Percentiles rank a stretch among this genome's conserved stretches.
Evolutionary conservation across 1,140 invertebrate genomes (phyloP).

Genomic region (Lepidurus couesii): DNA sequence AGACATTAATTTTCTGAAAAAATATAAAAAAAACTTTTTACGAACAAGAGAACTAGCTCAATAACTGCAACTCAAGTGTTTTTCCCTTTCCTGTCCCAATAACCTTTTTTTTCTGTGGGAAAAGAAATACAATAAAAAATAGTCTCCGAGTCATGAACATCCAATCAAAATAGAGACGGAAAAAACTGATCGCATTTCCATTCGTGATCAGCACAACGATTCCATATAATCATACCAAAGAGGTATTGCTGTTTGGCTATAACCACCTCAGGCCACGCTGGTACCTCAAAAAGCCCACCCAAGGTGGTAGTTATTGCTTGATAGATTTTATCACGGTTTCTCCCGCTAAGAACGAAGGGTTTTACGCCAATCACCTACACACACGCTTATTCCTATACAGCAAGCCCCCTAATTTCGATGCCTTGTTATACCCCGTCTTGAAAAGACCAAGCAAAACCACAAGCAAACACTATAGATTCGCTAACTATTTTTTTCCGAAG

Average conservation of each 20-base stretch:
- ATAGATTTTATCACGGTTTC: constrained; percentile 1
- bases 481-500: no score
- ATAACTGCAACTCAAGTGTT: background rate
- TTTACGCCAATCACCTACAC: background rate
- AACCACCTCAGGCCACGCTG: background rate
- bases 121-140: background rate
- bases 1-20: background rate
- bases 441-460: no score
- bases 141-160: background rate
- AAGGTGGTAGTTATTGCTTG: constrained; percentile 8
- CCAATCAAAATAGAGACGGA: background rate
- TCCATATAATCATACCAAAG: background rate
- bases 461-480: no score
- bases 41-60: background rate
- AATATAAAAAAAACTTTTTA: background rate
- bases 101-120: background rate
- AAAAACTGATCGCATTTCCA: background rate
- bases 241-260: background rate
- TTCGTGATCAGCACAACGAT: background rate
- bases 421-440: no score
- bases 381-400: background rate
- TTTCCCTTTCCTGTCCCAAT: background rate
- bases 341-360: background rate
- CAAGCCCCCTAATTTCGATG: no score
- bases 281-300: background rate